Evolutionary conservation across 1,140 invertebrate genomes (phyloP), one percentile per base, ranked within the genome.

Genomic region (Tetragnatha versicolor): DNA sequence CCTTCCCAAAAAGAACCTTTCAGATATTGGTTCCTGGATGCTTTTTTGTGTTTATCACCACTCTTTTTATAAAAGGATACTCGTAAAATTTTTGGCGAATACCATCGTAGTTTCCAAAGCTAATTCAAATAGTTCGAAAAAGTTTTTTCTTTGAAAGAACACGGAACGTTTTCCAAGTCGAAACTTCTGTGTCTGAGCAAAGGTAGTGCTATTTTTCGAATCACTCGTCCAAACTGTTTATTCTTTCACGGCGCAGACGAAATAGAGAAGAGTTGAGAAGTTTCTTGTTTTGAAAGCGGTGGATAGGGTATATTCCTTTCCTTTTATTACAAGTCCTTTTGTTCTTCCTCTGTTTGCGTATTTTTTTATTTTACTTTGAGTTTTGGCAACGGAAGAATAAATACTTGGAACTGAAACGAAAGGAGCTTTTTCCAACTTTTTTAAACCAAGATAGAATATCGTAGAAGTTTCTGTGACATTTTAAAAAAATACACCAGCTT

Each of bases 101-200:
- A n/a, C n/a, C n/a, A n/a, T n/a, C n/a, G n/a, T n/a, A n/a, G 22
- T 58, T 58, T 12, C 22, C 12, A 17, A 58, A 55, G 31, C 3
- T 58, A 58, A 58, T 58, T 58, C 29, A 20, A 58, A 58, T 58
- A 58, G 55, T 58, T 58, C 55, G 35, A n/a, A n/a, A 31, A 58
- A 58, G 29, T 58, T n/a, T n/a, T n/a, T n/a, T n/a, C n/a, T n/a
- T 58, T n/a, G 17, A 58, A 58, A n/a, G n/a, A 58, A 33, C 31
- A 29, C 22, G 12, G 55, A 58, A 31, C 33, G n/a, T n/a, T n/a
- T n/a, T n/a, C n/a, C n/a, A n/a, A n/a, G n/a, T n/a, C 53, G 2
- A 33, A 58, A 58, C 27, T 58, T 58, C 31, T n/a, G 17, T 35
- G 10, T n/a, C n/a, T 17, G 27, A n/a, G 35, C 14, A 33, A 9